phyloP scores from a whole-genome alignment of 2,888 invertebrate species.

The Acronicta aceris region DNA sequence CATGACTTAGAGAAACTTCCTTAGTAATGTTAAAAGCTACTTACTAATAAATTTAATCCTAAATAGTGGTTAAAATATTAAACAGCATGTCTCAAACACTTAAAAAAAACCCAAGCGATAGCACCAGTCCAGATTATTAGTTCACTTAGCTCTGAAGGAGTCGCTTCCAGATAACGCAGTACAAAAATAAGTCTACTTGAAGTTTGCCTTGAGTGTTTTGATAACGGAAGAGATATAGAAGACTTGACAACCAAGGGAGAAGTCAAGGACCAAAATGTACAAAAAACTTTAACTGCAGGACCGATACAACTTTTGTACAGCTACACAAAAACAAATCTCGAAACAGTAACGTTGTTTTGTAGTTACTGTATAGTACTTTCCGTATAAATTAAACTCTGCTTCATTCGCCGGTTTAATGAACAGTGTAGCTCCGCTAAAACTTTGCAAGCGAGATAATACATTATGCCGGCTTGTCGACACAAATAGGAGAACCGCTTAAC shows the following conservation, averaged over 20 bases:
- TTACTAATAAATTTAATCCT: neutral
- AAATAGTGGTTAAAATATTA: neutral
- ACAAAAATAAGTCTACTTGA: constrained; percentile 66
- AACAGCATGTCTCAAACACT: too few relatives aligned
- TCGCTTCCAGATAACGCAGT: constrained; percentile 62
- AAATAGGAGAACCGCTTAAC: constrained; percentile 66
- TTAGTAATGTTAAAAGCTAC: neutral
- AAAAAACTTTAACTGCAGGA: constrained; percentile 29
- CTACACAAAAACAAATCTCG: constrained; percentile 45
- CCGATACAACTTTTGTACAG: constrained; percentile 27
- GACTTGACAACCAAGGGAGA: constrained; percentile 25
- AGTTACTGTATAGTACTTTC: constrained; percentile 55
- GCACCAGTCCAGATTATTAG: constrained; percentile 50
- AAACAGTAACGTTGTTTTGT: constrained; percentile 45
- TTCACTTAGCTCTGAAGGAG: constrained; percentile 64
- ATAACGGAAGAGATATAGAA: constrained; percentile 52
- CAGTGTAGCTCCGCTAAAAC: constrained; percentile 64
- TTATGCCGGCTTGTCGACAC: constrained; percentile 65
- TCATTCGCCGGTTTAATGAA: constrained; percentile 68
- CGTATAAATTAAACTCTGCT: constrained; percentile 66
- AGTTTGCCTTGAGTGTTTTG: constrained; percentile 63
- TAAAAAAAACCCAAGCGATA: neutral
- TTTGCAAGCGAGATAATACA: constrained; percentile 70
- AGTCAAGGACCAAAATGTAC: constrained; percentile 35
- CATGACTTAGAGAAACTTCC: constrained; percentile 23